Base-by-base conservation (phyloP, 1,140 invertebrate species). In the Amyelois transitella region DNA sequence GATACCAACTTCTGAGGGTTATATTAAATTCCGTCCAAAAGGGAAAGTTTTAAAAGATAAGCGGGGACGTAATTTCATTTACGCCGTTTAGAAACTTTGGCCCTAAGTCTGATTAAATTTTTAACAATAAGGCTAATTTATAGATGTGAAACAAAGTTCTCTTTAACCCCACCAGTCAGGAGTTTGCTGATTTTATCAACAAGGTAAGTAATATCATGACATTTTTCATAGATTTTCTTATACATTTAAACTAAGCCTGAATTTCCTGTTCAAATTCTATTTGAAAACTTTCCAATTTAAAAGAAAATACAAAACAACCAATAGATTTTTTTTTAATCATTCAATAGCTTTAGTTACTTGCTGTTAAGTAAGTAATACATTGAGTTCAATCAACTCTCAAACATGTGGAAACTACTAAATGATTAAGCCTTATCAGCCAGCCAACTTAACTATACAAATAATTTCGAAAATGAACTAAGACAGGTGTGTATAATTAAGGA, bases 11-110 rank as follows among this genome's bases (percentile, higher is more conserved):
- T 67, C 55, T 43, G 50, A 63, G 60, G 47, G 63, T 64, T 66
- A 65, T 69, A 75, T 75, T 72, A 75, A 72, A 72, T 72, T 75
- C 72, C 66, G 47, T 53, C 61, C 59, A 56, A 69, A 66, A 60
- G 59, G 48, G 32, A 44, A 67, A 75, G 65, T 69, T 63, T 50
- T 24, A 59, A 60, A 69, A 66, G 72, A 72, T 67, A 72, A 64
- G 52, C 28, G 55, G 52, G 51, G 54, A 58, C 53, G 60, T 64
- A 75, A 72, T 72, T 72, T 67, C 61, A 72, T 72, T 71, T 72
- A 62, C 62, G 65, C 64, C 66, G 56, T 68, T 69, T 63, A 54
- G 32, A 60, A 71, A 71, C 57, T 71, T 66, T 59, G 60, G 51
- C 60, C 53, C 58, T 45, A 55, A 61, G 63, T 64, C 62, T 64